Evolutionary conservation across 2,888 invertebrate genomes (phyloP), one percentile per base, ranked within the genome.

Genomic region (Eilema caniola): DNA sequence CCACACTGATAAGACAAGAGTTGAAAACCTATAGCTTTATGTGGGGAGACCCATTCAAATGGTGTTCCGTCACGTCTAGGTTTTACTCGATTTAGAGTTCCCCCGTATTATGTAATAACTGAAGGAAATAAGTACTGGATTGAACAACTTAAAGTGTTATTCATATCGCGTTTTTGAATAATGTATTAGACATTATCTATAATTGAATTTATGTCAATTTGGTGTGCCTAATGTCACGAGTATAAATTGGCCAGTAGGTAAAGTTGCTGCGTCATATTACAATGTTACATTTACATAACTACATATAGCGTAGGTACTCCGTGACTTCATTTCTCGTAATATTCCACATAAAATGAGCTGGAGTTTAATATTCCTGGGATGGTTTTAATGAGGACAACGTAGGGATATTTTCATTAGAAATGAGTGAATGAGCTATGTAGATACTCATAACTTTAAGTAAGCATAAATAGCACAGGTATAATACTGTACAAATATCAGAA

Each of bases 321-420:
- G 41, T 41, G 20, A 60, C 37, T 41, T 23, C 12, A n/a, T 16
- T 24, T 61, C n/a, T n/a, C 31, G 61, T 67, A 31, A 60, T 33
- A 62, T 33, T 67, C 62, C 25, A 24, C 37, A 56, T 56, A 56
- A 56, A 62, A 56, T 56, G 53, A 31, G 62, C 62, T 20, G 14
- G 41, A 47, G 53, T 63, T 57, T 68, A 68, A 31, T 57, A 63
- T 63, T 57, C 37, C n/a, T 62, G 57, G 37, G n/a, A 63, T 57
- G 20, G 14, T 63, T 57, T 63, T 68, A 57, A 68, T 63, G 57
- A 68, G 63, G 62, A 56, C 24, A 23, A 33, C 31, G 23, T 23
- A 33, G 33, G 20, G 12, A 59, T 25, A 5, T 59, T 59, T 59
- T 59, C 20, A 53, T 53, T 53, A n/a, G 53, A 53, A n/a, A 53